phyloP scores from a whole-genome alignment of 1,140 invertebrate genomes.

The Gonatopus flavifemur region DNA sequence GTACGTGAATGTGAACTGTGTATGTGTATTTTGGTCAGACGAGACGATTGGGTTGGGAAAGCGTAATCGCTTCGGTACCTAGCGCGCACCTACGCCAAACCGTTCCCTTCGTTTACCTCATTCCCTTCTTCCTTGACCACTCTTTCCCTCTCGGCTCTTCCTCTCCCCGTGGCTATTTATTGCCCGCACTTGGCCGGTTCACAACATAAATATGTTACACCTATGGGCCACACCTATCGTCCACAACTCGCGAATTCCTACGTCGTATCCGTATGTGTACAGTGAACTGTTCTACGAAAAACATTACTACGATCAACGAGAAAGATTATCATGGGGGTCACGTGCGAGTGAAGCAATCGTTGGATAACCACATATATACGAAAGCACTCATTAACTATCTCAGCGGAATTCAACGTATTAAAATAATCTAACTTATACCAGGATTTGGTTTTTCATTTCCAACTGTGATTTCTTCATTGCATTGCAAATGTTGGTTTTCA shows the following conservation, averaged over 20 bases:
- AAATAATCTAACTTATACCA: too few species aligned
- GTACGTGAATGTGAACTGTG: slow-evolving; percentile 10
- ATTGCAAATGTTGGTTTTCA: too few species aligned
- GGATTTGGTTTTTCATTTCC: too few species aligned
- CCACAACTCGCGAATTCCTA: slow-evolving; percentile 36
- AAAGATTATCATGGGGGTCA: too few species aligned
- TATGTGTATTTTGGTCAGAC: slow-evolving; percentile 20
- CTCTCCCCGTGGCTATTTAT: slow-evolving; percentile 48
- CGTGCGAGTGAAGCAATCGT: too few species aligned
- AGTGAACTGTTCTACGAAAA: slow-evolving; percentile 27
- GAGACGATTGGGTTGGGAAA: slow-evolving; percentile 30
- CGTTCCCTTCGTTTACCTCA: slow-evolving; percentile 20
- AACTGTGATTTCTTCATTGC: too few species aligned
- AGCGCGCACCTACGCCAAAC: slow-evolving; percentile 21
- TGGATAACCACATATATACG: too few species aligned
- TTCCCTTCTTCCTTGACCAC: slow-evolving; percentile 1
- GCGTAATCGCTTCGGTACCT: slow-evolving; percentile 40
- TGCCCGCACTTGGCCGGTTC: slow-evolving; percentile 55
- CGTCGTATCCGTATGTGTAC: slow-evolving; percentile 2
- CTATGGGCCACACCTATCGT: slow-evolving; percentile 38
- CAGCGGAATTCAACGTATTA: too few species aligned
- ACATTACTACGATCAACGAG: slow-evolving; percentile 13
- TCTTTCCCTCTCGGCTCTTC: slow-evolving; percentile 6
- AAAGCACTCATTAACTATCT: too few species aligned
- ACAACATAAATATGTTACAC: slow-evolving; percentile 58